A percentile compares a stretch with the other conserved stretches of the same genome.
phyloP scores from a whole-genome alignment of 2,797 vertebrate genomes.

The Lophius americanus region DNA sequence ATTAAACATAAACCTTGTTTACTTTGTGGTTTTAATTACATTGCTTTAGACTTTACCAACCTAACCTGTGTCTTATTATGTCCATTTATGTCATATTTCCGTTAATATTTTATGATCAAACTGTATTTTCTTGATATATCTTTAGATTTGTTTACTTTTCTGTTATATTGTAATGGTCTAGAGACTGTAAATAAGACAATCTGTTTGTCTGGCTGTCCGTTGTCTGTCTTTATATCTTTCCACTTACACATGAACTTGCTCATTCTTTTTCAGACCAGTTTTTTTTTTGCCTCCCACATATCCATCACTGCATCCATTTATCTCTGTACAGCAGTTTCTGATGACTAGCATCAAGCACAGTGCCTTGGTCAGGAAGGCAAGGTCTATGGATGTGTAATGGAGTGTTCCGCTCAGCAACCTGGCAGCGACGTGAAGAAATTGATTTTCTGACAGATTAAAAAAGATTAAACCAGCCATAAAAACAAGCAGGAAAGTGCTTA shows the following conservation, averaged over 20 bases:
- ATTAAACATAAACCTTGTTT: not conserved
- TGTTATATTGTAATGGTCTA: not conserved
- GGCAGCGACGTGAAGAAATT: conserved; percentile 82
- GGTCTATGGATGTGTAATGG: conserved; percentile 79
- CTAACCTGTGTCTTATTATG: not conserved
- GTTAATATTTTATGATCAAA: not conserved
- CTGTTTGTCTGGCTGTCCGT: conserved; percentile 18
- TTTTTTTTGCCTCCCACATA: conserved; percentile 35
- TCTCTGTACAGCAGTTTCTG: conserved; percentile 65
- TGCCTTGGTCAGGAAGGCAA: conserved; percentile 67
- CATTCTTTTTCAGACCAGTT: conserved; percentile 41
- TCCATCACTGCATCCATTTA: conserved; percentile 67
- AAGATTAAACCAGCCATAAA: conserved; percentile 85
- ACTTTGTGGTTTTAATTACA: not conserved
- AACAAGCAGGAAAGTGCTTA: conserved; percentile 84
- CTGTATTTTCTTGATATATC: not conserved
- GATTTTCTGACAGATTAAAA: conserved; percentile 87
- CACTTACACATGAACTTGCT: conserved; percentile 45
- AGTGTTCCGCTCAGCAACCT: conserved; percentile 79
- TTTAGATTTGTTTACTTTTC: conserved; percentile 1
- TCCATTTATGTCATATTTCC: not conserved
- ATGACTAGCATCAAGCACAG: conserved; percentile 75
- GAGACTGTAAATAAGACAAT: conserved; percentile 2
- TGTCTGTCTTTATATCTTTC: conserved; percentile 35
- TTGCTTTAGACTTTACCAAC: no score